A percentile compares a stretch with the other conserved stretches of the same genome.
Conservation (phyloP, 2,888 invertebrate species). For the Siphlonurus alternatus region DNA sequence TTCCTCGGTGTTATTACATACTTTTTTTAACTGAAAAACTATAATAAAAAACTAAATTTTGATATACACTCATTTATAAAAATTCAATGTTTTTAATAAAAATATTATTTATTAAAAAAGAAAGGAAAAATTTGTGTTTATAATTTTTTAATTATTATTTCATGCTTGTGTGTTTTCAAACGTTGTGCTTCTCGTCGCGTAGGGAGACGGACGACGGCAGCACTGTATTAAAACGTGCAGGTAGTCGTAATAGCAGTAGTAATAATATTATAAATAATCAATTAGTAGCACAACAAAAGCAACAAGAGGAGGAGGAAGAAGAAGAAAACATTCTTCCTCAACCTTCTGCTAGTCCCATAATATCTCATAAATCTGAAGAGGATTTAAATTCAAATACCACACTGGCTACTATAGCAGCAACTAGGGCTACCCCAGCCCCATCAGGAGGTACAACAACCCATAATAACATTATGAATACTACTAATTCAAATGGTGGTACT, state of each 20-base stretch:
- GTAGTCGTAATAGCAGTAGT: neutral
- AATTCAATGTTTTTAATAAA: neutral
- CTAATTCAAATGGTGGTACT: neutral
- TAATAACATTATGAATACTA: neutral
- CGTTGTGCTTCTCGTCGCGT: slow-evolving; percentile 1
- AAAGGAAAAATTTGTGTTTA: neutral
- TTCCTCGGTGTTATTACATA: neutral
- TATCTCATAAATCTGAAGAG: neutral
- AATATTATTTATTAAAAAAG: too few relatives aligned
- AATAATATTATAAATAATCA: neutral
- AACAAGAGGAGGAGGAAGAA: neutral
- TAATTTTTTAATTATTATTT: neutral
- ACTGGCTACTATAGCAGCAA: neutral
- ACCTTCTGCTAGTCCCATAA: neutral
- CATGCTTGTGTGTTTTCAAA: slow-evolving; percentile 2
- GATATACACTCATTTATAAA: neutral
- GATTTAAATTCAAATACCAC: neutral
- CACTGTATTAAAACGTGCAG: neutral
- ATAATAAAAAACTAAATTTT: too few relatives aligned
- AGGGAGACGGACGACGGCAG: neutral
- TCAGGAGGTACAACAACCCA: neutral
- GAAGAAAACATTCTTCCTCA: too few relatives aligned
- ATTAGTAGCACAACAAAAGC: neutral
- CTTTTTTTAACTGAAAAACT: neutral
- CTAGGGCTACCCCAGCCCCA: neutral